These are phyloP conservation scores for Petrosia ficiformis DNA, from an alignment of 37 sponge, comb jelly and placozoan genomes.

Conservation along the genomic window DNA sequence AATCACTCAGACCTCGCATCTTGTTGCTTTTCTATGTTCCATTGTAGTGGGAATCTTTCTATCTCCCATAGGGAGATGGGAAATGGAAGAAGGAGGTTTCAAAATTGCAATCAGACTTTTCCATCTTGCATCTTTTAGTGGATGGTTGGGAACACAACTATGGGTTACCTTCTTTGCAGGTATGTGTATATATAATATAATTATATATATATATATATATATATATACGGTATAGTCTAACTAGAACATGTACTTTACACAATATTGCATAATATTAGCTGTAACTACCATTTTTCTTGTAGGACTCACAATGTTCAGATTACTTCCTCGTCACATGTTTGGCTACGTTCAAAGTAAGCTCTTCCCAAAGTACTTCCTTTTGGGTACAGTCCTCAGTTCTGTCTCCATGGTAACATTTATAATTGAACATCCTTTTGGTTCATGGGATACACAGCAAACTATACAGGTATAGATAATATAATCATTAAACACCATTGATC, in stretches of 20 bases:
- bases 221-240: too few relatives aligned
- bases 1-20: constrained; percentile 42
- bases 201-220: not conserved
- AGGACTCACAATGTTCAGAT: constrained; percentile 67
- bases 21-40: constrained; percentile 42
- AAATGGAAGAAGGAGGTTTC: not conserved
- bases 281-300: constrained; percentile 6
- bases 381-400: constrained; percentile 41
- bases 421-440: constrained; percentile 41
- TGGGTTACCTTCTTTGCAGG: constrained; percentile 78
- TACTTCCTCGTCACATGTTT: constrained; percentile 78
- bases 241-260: too few relatives aligned
- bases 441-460: constrained; percentile 30
- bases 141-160: constrained; percentile 53
- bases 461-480: constrained; percentile 39
- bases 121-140: constrained; percentile 30
- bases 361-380: constrained; percentile 72
- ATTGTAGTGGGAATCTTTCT: constrained; percentile 14
- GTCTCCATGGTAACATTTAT: constrained; percentile 41
- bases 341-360: constrained; percentile 76
- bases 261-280: too few relatives aligned
- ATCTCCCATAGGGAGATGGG: not conserved
- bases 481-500: too few relatives aligned
- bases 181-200: constrained; percentile 7
- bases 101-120: not conserved